These are phyloP conservation scores for Danionella dracula DNA, from an alignment of 2,797 vertebrate species.

Conservation along the genomic window DNA sequence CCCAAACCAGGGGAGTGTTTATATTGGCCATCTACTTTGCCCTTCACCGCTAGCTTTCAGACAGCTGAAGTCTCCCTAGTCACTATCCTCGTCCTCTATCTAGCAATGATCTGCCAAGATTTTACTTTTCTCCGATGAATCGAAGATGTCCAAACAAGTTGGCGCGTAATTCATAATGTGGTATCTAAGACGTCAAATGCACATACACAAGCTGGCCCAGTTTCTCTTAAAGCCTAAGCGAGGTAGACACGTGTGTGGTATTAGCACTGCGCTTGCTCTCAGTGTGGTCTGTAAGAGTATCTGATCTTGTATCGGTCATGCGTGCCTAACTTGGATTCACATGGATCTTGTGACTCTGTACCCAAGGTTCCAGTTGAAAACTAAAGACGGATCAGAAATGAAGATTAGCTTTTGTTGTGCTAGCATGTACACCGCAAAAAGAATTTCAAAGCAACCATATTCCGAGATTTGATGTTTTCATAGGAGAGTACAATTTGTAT, in stretches of 20 bases:
- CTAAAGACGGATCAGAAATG: neutral
- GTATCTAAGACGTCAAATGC: constrained; percentile 3
- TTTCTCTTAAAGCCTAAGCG: constrained; percentile 19
- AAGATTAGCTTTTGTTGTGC: constrained; percentile 14
- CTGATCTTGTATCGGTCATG: constrained; percentile 58
- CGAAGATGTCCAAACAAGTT: constrained; percentile 7
- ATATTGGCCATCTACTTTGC: constrained; percentile 30
- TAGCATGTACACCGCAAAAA: neutral
- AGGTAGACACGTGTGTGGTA: constrained; percentile 41
- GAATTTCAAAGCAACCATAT: too few relatives aligned
- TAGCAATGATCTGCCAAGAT: constrained; percentile 3
- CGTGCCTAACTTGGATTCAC: constrained; percentile 50
- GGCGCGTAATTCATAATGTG: constrained; percentile 1
- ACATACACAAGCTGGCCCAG: constrained; percentile 28
- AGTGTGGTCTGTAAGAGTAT: constrained; percentile 69
- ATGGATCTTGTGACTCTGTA: constrained; percentile 34
- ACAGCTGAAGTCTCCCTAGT: constrained; percentile 27
- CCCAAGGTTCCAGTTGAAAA: constrained; percentile 5
- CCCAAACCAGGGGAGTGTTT: constrained; percentile 33
- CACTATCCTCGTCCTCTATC: constrained; percentile 5
- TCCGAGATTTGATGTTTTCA: too few relatives aligned
- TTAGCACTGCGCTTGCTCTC: constrained; percentile 50
- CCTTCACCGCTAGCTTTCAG: constrained; percentile 21
- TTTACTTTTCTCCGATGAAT: constrained; percentile 22
- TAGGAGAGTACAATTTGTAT: too few relatives aligned